Base-by-base conservation (phyloP, 2,888 invertebrate genomes). In the Oxyteleia sp. region DNA sequence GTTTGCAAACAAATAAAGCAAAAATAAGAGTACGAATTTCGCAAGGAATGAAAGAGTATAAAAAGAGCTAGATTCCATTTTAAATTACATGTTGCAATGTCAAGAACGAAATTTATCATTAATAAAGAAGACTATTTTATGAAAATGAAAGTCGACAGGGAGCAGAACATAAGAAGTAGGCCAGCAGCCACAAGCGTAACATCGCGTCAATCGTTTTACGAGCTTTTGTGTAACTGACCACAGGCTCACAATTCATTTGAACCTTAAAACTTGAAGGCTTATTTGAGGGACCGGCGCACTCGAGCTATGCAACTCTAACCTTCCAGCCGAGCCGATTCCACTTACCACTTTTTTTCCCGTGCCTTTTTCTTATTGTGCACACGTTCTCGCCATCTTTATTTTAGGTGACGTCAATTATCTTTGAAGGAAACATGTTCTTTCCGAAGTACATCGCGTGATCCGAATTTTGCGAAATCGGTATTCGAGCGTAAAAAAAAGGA, bases 201-300 rank as follows among this genome's bases (percentile, higher is more conserved):
- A 29, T 66, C 71, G 66, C 71, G 76, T 75, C 82, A 82, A 78
- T 78, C 76, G 76, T 82, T 82, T 82, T 82, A 82, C 76, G 76
- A 76, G 76, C 82, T 82, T 82, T 82, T 82, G 82, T 82, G 68
- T 78, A 82, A 82, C 82, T 82, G 82, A 82, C 82, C 82, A 64
- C 75, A 75, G 61, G 75, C 75, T 75, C 82, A 75, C 82, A 82
- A 82, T 82, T 82, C 82, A 82, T 75, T 82, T 61, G 66, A 57
- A 75, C 69, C 76, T 76, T 76, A 82, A 82, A 76, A 76, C 64
- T 75, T 66, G 76, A 82, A 75, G 81, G 81, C 75, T 82, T 64
- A 57, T 74, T 69, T 45, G 49, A 41, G 47, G 38, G 64, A 23
- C 53, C 26, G 8, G 15, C 29, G 53, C 10, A 26, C 26, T 41